These are phyloP conservation scores for Drosophila sechellia DNA, from an alignment of 1,140 invertebrate genomes.

Conservation along the genomic window DNA sequence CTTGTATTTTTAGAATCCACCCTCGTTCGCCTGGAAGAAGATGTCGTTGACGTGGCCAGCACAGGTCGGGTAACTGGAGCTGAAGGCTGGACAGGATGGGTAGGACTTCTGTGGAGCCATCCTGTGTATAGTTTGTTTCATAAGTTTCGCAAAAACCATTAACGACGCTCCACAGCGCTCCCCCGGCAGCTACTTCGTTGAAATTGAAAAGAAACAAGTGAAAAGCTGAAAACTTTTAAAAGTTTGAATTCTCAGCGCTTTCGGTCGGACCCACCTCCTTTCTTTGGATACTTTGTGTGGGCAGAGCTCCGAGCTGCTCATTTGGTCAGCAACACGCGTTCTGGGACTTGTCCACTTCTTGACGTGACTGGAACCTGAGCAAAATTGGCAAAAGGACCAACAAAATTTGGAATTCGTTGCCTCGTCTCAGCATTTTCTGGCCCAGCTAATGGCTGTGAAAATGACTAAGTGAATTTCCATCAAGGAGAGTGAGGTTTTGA, in stretches of 20 bases:
- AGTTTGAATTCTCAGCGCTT: constrained; percentile 63
- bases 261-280: neutral
- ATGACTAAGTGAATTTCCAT: constrained; percentile 79
- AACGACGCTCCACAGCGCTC: constrained; percentile 67
- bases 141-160: constrained; percentile 79
- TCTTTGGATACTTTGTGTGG: constrained; percentile 28
- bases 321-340: constrained; percentile 63
- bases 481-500: constrained; percentile 25
- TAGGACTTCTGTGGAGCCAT: constrained; percentile 29
- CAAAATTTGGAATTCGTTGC: constrained; percentile 45
- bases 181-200: constrained; percentile 24
- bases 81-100: constrained; percentile 9
- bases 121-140: constrained; percentile 74
- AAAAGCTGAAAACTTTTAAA: constrained; percentile 82
- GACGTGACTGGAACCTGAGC: constrained; percentile 59
- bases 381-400: constrained; percentile 3
- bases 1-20: constrained; percentile 2
- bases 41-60: constrained; percentile 25
- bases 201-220: constrained; percentile 80
- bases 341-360: constrained; percentile 58
- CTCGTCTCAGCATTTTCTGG: constrained; percentile 48
- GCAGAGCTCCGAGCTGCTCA: constrained; percentile 51
- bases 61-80: constrained; percentile 15
- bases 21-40: constrained; percentile 8
- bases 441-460: constrained; percentile 75